Evolutionary conservation across 1,140 invertebrate genomes (phyloP).

Genomic region (Polypedilum pembai): DNA sequence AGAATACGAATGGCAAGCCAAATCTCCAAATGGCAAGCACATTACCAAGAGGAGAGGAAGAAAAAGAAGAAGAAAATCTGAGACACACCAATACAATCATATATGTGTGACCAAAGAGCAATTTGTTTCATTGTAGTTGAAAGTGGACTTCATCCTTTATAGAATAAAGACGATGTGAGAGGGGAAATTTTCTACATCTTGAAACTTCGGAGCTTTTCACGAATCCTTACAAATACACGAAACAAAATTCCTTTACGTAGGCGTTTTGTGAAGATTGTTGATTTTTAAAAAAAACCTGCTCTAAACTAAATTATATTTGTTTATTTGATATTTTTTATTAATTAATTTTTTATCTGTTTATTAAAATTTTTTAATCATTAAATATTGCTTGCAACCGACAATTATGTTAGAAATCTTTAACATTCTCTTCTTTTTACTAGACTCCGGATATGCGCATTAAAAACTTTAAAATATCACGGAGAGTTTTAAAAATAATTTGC

Average conservation of each 20-base stretch:
- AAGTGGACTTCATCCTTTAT: neutral
- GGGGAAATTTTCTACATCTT: neutral
- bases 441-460: constrained; percentile 6
- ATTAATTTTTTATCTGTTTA: too few species aligned
- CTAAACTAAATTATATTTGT: too few species aligned
- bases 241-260: neutral
- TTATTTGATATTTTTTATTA: too few species aligned
- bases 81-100: constrained; percentile 10
- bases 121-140: neutral
- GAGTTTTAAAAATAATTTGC: neutral
- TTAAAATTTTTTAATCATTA: too few species aligned
- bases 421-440: neutral
- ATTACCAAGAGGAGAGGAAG: neutral
- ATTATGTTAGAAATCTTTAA: neutral
- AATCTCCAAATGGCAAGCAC: neutral
- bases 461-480: constrained; percentile 13
- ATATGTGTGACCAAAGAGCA: neutral
- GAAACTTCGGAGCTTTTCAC: neutral
- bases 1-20: constrained; percentile 27
- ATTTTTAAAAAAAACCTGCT: too few species aligned
- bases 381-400: too few species aligned
- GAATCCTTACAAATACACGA: neutral
- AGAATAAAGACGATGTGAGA: neutral
- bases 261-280: too few species aligned
- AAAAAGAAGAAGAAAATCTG: neutral